phyloP scores from a whole-genome alignment of 2,797 vertebrate genomes.

The Caiman crocodilus region DNA sequence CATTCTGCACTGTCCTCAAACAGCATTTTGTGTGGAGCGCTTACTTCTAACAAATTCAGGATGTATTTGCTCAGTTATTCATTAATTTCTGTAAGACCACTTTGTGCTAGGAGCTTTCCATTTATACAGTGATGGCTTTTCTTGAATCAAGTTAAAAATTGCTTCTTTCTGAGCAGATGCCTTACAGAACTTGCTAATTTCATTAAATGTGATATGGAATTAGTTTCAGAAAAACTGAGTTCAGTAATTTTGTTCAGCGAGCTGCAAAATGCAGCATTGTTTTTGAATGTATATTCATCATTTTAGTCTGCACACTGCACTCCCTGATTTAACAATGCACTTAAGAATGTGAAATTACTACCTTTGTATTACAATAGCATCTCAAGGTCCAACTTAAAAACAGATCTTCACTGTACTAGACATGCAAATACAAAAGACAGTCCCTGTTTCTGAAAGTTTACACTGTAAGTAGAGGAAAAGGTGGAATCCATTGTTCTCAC shows the following conservation, averaged over 20 bases:
- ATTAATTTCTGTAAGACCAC: constrained; percentile 1
- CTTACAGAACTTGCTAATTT: background rate
- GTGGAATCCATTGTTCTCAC: background rate
- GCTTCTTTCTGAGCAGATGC: background rate
- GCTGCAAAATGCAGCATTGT: background rate
- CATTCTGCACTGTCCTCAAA: background rate
- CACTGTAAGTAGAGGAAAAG: background rate
- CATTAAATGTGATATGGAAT: background rate
- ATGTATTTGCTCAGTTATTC: constrained; percentile 39
- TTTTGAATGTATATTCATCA: constrained; percentile 19
- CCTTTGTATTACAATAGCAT: background rate
- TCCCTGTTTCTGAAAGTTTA: background rate
- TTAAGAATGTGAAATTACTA: background rate
- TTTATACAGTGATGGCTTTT: constrained; percentile 28
- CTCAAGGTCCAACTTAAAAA: background rate
- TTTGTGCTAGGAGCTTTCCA: background rate
- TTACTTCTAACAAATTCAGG: constrained; percentile 42
- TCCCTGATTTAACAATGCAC: background rate
- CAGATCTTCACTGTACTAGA: background rate
- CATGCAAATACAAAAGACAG: background rate
- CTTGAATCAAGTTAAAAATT: constrained; percentile 34
- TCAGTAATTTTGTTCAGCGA: constrained; percentile 15
- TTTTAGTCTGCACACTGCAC: constrained; percentile 38
- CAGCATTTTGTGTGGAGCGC: background rate
- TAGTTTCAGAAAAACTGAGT: constrained; percentile 19